Conservation (phyloP, 2,797 vertebrate species). For the Psittacula echo region DNA sequence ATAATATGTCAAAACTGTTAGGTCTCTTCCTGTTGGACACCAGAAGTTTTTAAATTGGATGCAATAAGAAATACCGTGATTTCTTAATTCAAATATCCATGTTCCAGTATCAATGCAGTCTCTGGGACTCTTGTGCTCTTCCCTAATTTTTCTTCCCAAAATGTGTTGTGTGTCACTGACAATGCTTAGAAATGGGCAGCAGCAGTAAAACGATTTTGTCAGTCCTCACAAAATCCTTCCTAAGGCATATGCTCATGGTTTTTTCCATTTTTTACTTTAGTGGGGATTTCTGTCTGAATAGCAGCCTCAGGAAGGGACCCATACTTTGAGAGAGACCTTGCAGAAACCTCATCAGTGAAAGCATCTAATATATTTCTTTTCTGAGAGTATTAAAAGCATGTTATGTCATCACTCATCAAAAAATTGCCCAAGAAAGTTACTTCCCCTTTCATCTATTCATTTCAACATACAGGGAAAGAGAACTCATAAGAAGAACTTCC, state of each 20-base stretch:
- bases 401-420: background rate
- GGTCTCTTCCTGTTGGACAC: background rate
- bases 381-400: background rate
- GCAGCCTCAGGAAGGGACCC: background rate
- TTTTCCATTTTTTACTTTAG: background rate
- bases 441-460: constrained; percentile 9
- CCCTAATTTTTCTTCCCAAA: background rate
- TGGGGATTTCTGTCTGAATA: background rate
- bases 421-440: background rate
- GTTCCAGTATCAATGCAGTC: background rate
- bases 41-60: background rate
- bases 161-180: background rate
- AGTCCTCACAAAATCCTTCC: background rate
- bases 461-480: background rate
- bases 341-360: background rate
- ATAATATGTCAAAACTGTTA: background rate
- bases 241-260: rapidly evolving
- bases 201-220: background rate
- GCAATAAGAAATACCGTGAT: rapidly evolving
- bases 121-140: background rate
- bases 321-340: background rate
- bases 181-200: background rate
- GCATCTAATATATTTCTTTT: background rate
- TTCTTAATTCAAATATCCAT: background rate
- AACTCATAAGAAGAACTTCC: constrained; percentile 8